Evolutionary conservation across 2,113 vertebrate genomes (phyloP).

Genomic region (Piliocolobus tephrosceles): DNA sequence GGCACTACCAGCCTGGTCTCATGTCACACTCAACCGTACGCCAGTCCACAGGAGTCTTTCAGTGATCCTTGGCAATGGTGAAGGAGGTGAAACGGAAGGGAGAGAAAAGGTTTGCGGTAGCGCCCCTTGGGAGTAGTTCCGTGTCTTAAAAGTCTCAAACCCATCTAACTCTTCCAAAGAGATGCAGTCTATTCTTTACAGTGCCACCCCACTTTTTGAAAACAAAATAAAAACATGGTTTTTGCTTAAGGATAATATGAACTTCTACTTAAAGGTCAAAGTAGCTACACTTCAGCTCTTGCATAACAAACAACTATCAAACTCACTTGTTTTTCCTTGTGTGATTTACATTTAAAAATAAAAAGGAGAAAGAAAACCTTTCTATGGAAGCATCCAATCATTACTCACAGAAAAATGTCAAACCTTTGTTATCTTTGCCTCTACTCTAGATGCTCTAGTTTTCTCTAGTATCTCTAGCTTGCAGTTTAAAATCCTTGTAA

Average conservation of each 20-base stretch:
- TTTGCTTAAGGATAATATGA: neutral
- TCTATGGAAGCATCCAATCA: neutral
- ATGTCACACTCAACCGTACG: neutral
- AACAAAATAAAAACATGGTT: neutral
- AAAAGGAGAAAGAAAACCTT: neutral
- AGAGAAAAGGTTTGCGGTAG: neutral
- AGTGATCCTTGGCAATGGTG: neutral
- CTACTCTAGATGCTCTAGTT: neutral
- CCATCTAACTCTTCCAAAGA: constrained; percentile 5
- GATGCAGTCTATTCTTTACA: neutral
- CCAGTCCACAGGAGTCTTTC: neutral
- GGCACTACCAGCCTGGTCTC: neutral
- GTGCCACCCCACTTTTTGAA: neutral
- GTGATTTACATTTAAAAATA: neutral
- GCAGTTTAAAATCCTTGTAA: neutral
- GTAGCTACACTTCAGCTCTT: neutral
- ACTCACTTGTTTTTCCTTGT: neutral
- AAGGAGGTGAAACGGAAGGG: neutral
- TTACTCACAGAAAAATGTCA: neutral
- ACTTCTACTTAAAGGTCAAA: neutral
- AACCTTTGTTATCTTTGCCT: neutral
- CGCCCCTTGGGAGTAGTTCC: neutral
- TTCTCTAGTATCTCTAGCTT: neutral
- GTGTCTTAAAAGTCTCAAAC: neutral
- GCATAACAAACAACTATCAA: neutral